Evolutionary conservation across 2,113 vertebrate genomes (phyloP), one percentile per base, ranked within the genome.

Genomic region (Eurypyga helias): DNA sequence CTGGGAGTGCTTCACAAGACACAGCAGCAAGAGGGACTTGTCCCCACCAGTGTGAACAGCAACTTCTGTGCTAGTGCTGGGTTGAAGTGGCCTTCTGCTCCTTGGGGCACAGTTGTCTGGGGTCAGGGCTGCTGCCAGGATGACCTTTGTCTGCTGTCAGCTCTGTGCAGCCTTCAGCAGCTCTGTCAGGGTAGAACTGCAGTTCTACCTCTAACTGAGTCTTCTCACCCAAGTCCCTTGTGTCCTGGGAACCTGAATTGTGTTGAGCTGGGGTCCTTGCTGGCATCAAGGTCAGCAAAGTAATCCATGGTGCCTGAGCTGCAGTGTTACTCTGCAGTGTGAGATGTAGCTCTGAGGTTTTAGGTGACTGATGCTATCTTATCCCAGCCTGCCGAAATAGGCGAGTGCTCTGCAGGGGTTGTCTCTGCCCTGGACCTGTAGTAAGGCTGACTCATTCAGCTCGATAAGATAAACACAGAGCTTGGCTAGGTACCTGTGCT

Each of bases 361-460:
- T 51, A 65, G 48, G 46, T 3, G 7, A 48, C 38, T 58, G 71
- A 78, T 71, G 3, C 11, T 23, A 19, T 77, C 46, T 89, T 60
- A 75, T 90, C 62, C 62, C 31, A 28, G 26, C 24, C 55, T 87
- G 69, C 51, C 38, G 43, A 71, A 94, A 89, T 51, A 65, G 33
- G 64, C 13, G 24, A 79, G 66, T 41, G 12, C 25, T 64, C 2
- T 0, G 4, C 24, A 75, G 38, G 51, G 43, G 82, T 62, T 92
- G 76, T 89, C 54, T 92, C 57, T 89, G 66, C 65, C 34, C 25
- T 76, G 48, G 62, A 76, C 66, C 49, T 96, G 33, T 89, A 92
- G 91, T 89, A 82, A 81, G 86, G 66, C 73, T 95, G 95, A 97
- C 96, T 96, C 93, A 97, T 75, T 87, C 46, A 72, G 77, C 57